Conservation (phyloP, 2,797 vertebrate genomes). For the Rhinoraja longicauda region DNA sequence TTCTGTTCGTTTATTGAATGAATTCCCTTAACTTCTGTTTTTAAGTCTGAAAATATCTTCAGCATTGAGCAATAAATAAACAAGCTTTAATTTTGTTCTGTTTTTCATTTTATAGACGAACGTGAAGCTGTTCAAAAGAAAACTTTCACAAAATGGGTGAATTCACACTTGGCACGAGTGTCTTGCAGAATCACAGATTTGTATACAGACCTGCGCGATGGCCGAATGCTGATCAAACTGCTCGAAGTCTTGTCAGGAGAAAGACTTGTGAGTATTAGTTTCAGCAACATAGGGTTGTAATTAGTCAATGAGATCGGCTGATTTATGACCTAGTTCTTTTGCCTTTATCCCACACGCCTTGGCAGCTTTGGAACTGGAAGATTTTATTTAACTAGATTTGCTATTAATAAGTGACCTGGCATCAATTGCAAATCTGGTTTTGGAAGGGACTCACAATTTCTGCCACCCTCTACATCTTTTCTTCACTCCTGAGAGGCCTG, state of each 20-base stretch:
- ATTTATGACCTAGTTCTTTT: too few relatives aligned
- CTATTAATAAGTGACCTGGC: too few relatives aligned
- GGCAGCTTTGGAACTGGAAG: too few relatives aligned
- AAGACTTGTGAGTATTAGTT: slow-evolving; percentile 68
- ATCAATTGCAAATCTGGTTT: too few relatives aligned
- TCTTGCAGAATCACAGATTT: slow-evolving; percentile 79
- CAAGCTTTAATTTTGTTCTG: neutral
- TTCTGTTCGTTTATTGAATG: too few relatives aligned
- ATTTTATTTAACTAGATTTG: too few relatives aligned
- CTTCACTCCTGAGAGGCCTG: too few relatives aligned
- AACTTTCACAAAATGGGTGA: slow-evolving; percentile 83
- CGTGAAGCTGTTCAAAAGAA: slow-evolving; percentile 84
- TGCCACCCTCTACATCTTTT: too few relatives aligned
- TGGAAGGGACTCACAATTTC: too few relatives aligned
- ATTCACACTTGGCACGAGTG: slow-evolving; percentile 74
- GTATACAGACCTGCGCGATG: slow-evolving; percentile 79
- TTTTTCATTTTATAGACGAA: slow-evolving; percentile 60
- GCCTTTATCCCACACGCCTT: too few relatives aligned
- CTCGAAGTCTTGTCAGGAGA: slow-evolving; percentile 89
- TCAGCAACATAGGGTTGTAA: neutral
- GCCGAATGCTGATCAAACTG: slow-evolving; percentile 90
- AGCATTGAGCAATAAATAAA: neutral
- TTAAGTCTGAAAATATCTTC: neutral
- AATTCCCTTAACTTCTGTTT: neutral
- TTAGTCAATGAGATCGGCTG: too few relatives aligned